Evolutionary conservation across 2,113 vertebrate genomes (phyloP), one percentile per base, ranked within the genome.

Genomic region (Toxotes chatareus): DNA sequence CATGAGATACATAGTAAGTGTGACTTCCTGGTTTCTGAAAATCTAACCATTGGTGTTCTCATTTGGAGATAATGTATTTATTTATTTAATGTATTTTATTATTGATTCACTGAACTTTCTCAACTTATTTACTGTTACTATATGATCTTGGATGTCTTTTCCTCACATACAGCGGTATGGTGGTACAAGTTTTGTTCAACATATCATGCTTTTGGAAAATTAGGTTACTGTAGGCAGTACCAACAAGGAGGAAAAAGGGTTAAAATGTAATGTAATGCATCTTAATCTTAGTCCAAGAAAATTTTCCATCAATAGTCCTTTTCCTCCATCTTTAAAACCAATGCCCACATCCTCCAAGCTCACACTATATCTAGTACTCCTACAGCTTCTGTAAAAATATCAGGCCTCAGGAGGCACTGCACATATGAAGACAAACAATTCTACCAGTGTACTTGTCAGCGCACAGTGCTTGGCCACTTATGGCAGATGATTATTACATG

Each of bases 401-500:
- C 73, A 32, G 53, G 36, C 19, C 60, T 38, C 55, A 46, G 49
- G 46, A 34, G 60, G 23, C 31, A n/a, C 60, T 47, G 40, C 69
- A 79, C 44, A 63, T 46, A 69, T 62, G 38, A 80, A 74, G 42
- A 72, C 63, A 77, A 80, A 68, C 60, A 61, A 21, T 49, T 71
- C 27, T 44, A 56, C 42, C 31, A 46, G 74, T 40, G 46, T 61
- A 55, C 19, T 56, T 63, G 55, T 60, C 31, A 75, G 63, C 62
- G 61, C 75, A 38, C 34, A 36, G 34, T 4, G 53, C 65, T 65
- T 63, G 73, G 67, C 74, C 85, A 84, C 62, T 75, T 81, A 49
- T 74, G 71, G 74, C 77, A 87, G 67, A 81, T 86, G 84, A 87
- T 88, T 84, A 83, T 89, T 84, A 78, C 84, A 72, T 76, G 82